Evolutionary conservation across 2,888 invertebrate genomes (phyloP), one percentile per base, ranked within the genome.

Genomic region (Diarsia mendica): DNA sequence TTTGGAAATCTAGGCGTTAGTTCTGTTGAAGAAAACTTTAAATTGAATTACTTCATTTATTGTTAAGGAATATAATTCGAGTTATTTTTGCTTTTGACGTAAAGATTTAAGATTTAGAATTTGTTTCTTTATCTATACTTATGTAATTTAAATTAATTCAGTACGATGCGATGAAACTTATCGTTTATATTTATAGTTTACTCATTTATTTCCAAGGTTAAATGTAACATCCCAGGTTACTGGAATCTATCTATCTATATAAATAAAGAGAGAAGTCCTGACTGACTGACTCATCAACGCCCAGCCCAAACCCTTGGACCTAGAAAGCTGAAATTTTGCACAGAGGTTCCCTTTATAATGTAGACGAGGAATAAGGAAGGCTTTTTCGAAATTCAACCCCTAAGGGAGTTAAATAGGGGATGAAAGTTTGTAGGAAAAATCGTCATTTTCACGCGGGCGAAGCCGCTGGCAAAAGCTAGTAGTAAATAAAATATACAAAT

Each of bases 1-100:
- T 72, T 53, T 46, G n/a, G 1, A 58, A 72, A 33, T 70, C n/a
- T 60, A 48, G 39, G 48, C 60, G 48, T 53, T 80, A 75, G 66
- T 84, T 84, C 58, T 20, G 39, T 39, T 18, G 13, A 69, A 63
- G 55, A 64, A 65, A 82, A 75, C 64, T 65, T 81, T 51, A 28
- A 65, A 83, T 68, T 70, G 55, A 73, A 83, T 70, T 64, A 60
- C 33, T 73, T 53, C 11, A 71, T 72, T 66, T 64, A 8, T 44
- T 63, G 13, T n/a, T 8, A 2, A 13, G n/a, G 18, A 72, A 69
- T 69, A 58, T 49, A 44, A 46, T 83, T 78, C 18, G 20, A 73
- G 2, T 66, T n/a, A 66, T 39, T 82, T 72, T 72, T 15, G 18
- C 49, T 64, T 73, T 70, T 75, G 28, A 18, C 8, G 18, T 44